Base-by-base conservation (phyloP, 2,888 invertebrate genomes). In the Leptinotarsa juncta region DNA sequence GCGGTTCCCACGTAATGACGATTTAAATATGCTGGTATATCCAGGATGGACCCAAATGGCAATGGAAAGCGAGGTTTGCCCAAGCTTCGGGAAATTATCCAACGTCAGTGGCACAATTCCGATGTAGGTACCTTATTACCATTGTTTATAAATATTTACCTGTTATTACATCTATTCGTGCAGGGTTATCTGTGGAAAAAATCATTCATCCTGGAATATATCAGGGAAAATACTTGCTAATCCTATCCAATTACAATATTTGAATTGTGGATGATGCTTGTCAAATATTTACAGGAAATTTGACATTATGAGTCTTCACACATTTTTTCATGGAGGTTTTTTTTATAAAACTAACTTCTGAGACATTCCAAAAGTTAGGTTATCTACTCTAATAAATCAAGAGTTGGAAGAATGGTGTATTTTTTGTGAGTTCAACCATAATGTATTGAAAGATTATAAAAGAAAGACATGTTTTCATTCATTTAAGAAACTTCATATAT, bases 31-130 rank as follows among this genome's bases (percentile, higher is more conserved):
- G 75, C 70, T 75, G 77, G 68, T 78, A 75, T 72, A 76, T 80
- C 69, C 78, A 81, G 77, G 78, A 90, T 90, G 89, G 90, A 90
- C 86, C 87, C 89, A 74, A 90, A 90, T 86, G 90, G 89, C 68
- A 90, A 90, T 87, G 92, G 92, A 77, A 92, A 92, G 86, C 90
- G 91, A 79, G 90, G 90, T 79, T 89, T 91, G 83, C 89, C 89
- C 69, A 92, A 91, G 86, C 87, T 92, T 81, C 89, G 91, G 78
- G 92, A 93, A 86, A 86, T 90, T 76, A 89, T 91, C 81, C 90
- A 92, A 82, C 90, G 92, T 85, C 92, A 92, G 84, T 90, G 92
- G 86, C 92, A 93, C 86, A 93, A 94, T 88, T 92, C 92, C 20
- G 93, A 93, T 85, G 92, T 92, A 87, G 89, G 90, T 83, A 74